Evolutionary conservation across 2,888 invertebrate genomes (phyloP), one percentile per base, ranked within the genome.

Genomic region (Andrena fulva): DNA sequence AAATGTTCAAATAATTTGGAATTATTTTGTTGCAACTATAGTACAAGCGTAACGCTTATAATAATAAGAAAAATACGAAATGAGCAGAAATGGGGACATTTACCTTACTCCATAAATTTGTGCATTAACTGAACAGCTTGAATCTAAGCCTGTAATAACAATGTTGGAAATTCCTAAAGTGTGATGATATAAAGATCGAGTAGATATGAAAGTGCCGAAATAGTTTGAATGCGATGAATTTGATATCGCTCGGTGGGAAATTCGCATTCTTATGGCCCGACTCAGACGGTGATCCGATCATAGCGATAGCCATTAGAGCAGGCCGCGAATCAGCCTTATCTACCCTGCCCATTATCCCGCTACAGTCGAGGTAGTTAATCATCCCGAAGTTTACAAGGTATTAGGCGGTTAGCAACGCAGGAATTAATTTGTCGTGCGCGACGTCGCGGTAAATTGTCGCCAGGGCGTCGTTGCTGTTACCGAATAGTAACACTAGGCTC

Each of bases 401-500:
- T 91, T 90, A 85, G 88, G 89, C 85, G 89, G 90, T 90, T 91
- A 91, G 91, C 87, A 89, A 88, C 89, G 89, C 86, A 88, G 90
- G 91, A 92, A 92, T 92, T 92, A 92, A 92, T 92, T 92, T 92
- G 92, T 91, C 92, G 91, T 86, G 91, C 84, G 90, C 91, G 92
- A 92, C 91, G 91, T 92, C 90, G 90, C 91, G 91, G 91, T 91
- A 92, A 91, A 92, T 92, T 91, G 91, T 91, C 90, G 91, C 85
- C 83, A 86, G 77, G 74, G 80, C 72, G 80, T 83, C 80, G 82
- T 82, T 85, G 80, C 84, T 77, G 73, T 73, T 67, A 68, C 62
- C 74, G 74, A 82, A 81, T 85, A 79, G 82, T 78, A 77, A 73
- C 82, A 79, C 77, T 66, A 54, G 71, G 60, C 80, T 80, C 60